Percentiles rank a stretch among this genome's conserved stretches.
These are phyloP conservation scores for Atethmia centrago DNA, from an alignment of 2,888 invertebrate genomes.

Conservation along the genomic window DNA sequence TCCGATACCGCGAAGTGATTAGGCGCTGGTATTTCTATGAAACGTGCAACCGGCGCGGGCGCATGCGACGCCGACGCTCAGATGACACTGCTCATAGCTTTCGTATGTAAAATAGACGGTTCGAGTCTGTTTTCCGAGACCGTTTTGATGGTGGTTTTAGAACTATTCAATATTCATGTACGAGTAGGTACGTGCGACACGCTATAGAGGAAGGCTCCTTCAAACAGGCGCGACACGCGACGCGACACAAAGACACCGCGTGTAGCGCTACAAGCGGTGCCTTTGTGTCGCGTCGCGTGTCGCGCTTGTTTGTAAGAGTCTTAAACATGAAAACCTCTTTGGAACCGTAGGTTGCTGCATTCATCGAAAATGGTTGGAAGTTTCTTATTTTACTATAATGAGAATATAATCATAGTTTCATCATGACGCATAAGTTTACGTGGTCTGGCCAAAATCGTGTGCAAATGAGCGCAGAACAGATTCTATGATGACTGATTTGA, in stretches of 20 bases:
- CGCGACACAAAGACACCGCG: too few relatives aligned
- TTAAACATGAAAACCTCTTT: slow-evolving; percentile 32
- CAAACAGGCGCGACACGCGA: too few relatives aligned
- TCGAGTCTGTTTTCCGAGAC: slow-evolving; percentile 45
- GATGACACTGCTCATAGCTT: slow-evolving; percentile 58
- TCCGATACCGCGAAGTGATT: slow-evolving; percentile 67
- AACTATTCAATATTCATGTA: slow-evolving; percentile 51
- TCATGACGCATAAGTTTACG: slow-evolving; percentile 18
- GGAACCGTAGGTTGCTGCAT: slow-evolving; percentile 15
- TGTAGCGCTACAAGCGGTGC: too few relatives aligned
- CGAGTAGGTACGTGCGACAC: slow-evolving; percentile 40
- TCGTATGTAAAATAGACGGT: slow-evolving; percentile 53
- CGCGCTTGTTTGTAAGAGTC: too few relatives aligned
- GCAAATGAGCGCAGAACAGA: slow-evolving; percentile 28
- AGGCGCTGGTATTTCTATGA: slow-evolving; percentile 61
- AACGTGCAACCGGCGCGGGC: slow-evolving; percentile 42
- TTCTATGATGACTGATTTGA: slow-evolving; percentile 14
- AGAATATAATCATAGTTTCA: slow-evolving; percentile 27
- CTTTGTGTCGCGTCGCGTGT: too few relatives aligned
- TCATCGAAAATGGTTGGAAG: slow-evolving; percentile 18
- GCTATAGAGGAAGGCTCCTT: slow-evolving; percentile 42
- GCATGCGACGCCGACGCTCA: slow-evolving; percentile 46
- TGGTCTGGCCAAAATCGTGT: slow-evolving; percentile 8
- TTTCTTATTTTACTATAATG: slow-evolving; percentile 24
- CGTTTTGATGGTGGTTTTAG: slow-evolving; percentile 32